Percentiles rank a stretch among this genome's conserved stretches.
Conservation (phyloP, 2,113 vertebrate genomes). For the Falcunculus frontatus region DNA sequence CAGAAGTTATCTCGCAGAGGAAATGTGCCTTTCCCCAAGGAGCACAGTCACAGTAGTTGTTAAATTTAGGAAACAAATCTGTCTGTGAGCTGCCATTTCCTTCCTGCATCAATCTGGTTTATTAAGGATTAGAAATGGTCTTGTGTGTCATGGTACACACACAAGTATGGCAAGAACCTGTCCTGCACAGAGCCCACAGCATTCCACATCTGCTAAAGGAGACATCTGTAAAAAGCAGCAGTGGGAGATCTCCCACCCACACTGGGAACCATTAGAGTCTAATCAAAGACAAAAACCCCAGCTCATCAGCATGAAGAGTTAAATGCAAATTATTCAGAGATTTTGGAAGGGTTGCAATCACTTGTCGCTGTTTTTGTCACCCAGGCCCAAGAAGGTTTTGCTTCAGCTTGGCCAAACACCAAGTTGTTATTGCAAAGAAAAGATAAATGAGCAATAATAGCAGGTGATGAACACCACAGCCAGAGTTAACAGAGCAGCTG, state of each 20-base stretch:
- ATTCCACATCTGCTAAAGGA: neutral
- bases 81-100: neutral
- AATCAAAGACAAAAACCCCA: neutral
- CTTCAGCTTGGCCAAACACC: neutral
- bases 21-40: neutral
- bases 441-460: neutral
- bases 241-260: neutral
- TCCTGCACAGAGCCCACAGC: neutral
- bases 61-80: neutral
- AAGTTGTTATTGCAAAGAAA: neutral
- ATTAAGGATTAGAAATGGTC: neutral
- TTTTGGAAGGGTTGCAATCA: neutral
- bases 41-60: neutral
- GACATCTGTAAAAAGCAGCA: neutral
- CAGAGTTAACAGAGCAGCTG: neutral
- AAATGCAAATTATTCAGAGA: neutral
- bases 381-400: neutral
- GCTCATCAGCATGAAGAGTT: neutral
- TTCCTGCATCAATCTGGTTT: neutral
- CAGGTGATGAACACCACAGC: neutral
- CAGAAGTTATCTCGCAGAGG: neutral
- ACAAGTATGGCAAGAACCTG: neutral
- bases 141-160: neutral
- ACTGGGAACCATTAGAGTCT: neutral
- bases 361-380: neutral